Percentiles rank a stretch among this genome's conserved stretches.
Evolutionary conservation across 2,113 vertebrate species (phyloP).

Genomic region (Ceratotherium simum): DNA sequence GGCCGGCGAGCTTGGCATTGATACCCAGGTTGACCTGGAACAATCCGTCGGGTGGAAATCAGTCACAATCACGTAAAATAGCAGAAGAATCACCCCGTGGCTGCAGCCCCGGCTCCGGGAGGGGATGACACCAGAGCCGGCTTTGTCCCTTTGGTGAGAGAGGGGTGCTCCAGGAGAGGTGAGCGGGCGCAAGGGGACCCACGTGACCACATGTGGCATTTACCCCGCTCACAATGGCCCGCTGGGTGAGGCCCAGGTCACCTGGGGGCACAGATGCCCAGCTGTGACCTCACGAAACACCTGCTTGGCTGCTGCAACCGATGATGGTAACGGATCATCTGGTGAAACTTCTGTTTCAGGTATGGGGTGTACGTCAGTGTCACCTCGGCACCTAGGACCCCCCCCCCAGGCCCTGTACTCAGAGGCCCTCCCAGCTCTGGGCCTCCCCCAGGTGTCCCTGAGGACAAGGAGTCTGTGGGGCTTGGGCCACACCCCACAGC

Average conservation of each 20-base stretch:
- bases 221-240: background rate
- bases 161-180: accelerated
- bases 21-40: background rate
- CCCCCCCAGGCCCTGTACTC: background rate
- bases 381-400: background rate
- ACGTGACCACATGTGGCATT: accelerated
- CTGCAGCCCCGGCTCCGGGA: accelerated
- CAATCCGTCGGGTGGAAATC: no score
- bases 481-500: background rate
- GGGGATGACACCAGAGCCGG: background rate
- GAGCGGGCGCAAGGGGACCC: accelerated
- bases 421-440: background rate
- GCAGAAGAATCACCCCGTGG: background rate
- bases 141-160: accelerated
- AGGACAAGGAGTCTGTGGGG: background rate
- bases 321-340: accelerated
- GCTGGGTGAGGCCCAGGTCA: background rate
- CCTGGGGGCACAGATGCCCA: background rate
- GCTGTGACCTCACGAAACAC: background rate
- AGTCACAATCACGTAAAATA: background rate
- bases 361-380: accelerated
- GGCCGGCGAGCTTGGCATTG: background rate
- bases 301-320: accelerated
- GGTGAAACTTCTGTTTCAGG: background rate
- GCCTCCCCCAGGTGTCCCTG: background rate